Base-by-base conservation (phyloP, 2,888 invertebrate species). In the Macrosiphum euphorbiae region DNA sequence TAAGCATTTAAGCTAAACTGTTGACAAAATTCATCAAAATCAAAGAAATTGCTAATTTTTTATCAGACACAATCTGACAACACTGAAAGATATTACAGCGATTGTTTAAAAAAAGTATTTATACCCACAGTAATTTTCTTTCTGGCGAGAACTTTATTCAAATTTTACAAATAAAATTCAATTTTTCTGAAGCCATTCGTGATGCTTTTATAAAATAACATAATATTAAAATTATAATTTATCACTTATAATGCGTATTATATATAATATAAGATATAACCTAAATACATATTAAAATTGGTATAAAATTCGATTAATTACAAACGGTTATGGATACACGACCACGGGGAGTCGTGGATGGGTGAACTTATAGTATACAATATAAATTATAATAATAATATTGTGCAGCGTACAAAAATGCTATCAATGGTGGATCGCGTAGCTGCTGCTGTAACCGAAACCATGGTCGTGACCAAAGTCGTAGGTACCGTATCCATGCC, bases 381-480 rank as follows among this genome's bases (percentile, higher is more conserved):
- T 58, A 44, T 61, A 28, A 50, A 20, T 24, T 24, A 78, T 67
- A n/a, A 35, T 20, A 35, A 35, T 78, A 20, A 67, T 78, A 78
- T 35, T 20, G 35, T 78, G 35, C 35, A 35, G 20, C 78, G 78
- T 78, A 35, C 20, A 35, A 35, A 28, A 44, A 85, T 8, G n/a
- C 41, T 13, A 26, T 85, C 86, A 94, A 86, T 94, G 94, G 41
- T 94, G 94, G 61, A 90, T n/a, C 0, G 94, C 91, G 85, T 94
- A 93, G 52, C 94, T 94, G 47, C 94, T 94, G 86, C 94, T 94
- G 86, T 67, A 94, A 41, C 94, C 94, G 94, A 91, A 94, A 41
- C 94, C 94, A 92, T 94, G 91, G 92, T 94, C 94, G 67, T 94
- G 94, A n/a, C 90, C 92, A 41, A 92, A 94, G 44, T 92, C 94